phyloP scores from a whole-genome alignment of 2,797 vertebrate genomes.

The Lacerta bilineata region DNA sequence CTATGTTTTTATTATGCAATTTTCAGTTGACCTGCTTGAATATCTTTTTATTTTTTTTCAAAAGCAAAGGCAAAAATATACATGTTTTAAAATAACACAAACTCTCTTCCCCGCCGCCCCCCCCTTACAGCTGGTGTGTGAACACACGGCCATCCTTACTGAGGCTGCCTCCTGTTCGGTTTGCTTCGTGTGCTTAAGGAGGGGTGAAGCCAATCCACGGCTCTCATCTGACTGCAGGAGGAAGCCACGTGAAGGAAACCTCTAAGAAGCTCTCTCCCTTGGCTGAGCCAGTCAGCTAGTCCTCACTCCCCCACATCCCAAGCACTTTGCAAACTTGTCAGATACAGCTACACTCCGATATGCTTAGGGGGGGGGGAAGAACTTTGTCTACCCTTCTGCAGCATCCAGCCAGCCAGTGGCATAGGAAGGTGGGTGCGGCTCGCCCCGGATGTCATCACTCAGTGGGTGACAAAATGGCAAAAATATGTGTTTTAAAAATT shows the following conservation, averaged over 20 bases:
- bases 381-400: too few species aligned
- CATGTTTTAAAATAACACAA: neutral
- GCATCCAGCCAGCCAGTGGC: too few species aligned
- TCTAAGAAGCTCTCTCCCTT: neutral
- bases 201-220: neutral
- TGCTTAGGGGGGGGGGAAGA: neutral
- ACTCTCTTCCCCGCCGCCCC: too few species aligned
- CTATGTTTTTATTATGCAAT: neutral
- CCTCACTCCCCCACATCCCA: neutral
- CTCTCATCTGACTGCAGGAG: too few species aligned
- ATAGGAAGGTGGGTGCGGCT: too few species aligned
- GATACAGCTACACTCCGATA: accelerated
- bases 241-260: neutral
- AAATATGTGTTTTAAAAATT: too few species aligned
- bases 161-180: neutral
- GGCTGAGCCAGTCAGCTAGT: neutral
- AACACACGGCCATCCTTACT: neutral
- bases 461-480: too few species aligned
- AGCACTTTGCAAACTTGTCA: neutral
- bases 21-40: neutral
- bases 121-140: neutral
- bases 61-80: neutral
- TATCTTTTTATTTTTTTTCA: neutral
- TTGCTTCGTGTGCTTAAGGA: neutral
- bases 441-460: too few species aligned